Evolutionary conservation across 2,888 invertebrate genomes (phyloP).

Genomic region (Trimorus sp.): DNA sequence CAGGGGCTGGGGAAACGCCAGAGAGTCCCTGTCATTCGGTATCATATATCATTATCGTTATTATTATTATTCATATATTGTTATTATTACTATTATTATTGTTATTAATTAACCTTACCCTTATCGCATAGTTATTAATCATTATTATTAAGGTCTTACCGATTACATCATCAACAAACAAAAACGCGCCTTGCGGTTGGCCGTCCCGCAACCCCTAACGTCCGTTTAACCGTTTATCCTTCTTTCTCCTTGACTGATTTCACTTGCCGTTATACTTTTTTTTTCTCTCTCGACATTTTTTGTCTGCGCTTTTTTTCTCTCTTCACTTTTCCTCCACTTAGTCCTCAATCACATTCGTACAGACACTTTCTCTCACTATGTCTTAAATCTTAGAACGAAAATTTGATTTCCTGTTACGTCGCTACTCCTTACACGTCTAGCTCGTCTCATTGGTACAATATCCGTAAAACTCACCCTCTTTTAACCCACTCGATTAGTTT

Average conservation of each 20-base stretch:
- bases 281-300: slow-evolving; percentile 70
- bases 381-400: slow-evolving; percentile 73
- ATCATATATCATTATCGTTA: slow-evolving; percentile 40
- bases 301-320: slow-evolving; percentile 63
- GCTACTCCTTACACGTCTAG: slow-evolving; percentile 67
- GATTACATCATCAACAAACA: slow-evolving; percentile 64
- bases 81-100: slow-evolving; percentile 52
- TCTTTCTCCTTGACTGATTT: too few relatives aligned
- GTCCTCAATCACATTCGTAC: slow-evolving; percentile 43
- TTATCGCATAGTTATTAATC: neutral
- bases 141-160: slow-evolving; percentile 52
- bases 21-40: slow-evolving; percentile 53
- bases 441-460: slow-evolving; percentile 35
- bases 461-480: slow-evolving; percentile 15
- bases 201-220: slow-evolving; percentile 70
- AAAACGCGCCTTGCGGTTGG: slow-evolving; percentile 23
- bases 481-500: slow-evolving; percentile 41
- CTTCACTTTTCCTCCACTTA: slow-evolving; percentile 35
- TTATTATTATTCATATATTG: neutral
- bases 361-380: slow-evolving; percentile 48
- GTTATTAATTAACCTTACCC: slow-evolving; percentile 49
- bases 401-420: slow-evolving; percentile 76
- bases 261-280: too few relatives aligned
- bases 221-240: slow-evolving; percentile 37
- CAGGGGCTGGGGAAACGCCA: slow-evolving; percentile 67